These are phyloP conservation scores for Anhinga rufa DNA, from an alignment of 2,113 vertebrate species.

Conservation along the genomic window DNA sequence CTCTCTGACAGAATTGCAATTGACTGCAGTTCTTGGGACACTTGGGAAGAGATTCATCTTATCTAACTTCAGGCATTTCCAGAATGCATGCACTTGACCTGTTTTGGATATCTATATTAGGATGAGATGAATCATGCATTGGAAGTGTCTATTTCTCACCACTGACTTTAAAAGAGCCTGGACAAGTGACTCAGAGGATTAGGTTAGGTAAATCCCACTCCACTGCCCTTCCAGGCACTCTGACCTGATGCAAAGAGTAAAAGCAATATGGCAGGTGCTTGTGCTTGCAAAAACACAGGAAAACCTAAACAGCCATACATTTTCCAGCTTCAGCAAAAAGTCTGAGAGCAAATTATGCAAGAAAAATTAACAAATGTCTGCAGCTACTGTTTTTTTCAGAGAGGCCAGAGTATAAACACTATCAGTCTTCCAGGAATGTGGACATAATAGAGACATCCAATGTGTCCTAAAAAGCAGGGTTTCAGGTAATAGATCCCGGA, in stretches of 20 bases:
- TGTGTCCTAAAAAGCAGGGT: background rate
- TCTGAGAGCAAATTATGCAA: background rate
- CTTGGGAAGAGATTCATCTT: background rate
- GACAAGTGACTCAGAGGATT: background rate
- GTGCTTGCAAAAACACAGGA: background rate
- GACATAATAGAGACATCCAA: background rate
- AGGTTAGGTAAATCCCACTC: background rate
- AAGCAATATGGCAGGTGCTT: background rate
- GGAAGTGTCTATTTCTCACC: background rate
- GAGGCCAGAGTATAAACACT: background rate
- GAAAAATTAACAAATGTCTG: background rate
- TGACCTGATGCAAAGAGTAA: background rate
- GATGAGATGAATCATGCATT: background rate
- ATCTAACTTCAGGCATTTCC: conserved; percentile 19
- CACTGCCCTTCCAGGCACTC: background rate
- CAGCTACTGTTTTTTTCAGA: background rate
- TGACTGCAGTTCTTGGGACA: background rate
- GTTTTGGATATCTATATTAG: conserved; percentile 16
- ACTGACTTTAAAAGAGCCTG: background rate
- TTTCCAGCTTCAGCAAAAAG: background rate
- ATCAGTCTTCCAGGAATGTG: background rate
- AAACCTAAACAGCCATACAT: background rate
- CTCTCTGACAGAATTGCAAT: background rate
- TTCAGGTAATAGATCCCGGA: background rate
- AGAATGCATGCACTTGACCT: conserved; percentile 25